Percentiles rank a stretch among this genome's conserved stretches.
Conservation (phyloP, 92 coral and sea anemone species). For the Bergia puertoricense region DNA sequence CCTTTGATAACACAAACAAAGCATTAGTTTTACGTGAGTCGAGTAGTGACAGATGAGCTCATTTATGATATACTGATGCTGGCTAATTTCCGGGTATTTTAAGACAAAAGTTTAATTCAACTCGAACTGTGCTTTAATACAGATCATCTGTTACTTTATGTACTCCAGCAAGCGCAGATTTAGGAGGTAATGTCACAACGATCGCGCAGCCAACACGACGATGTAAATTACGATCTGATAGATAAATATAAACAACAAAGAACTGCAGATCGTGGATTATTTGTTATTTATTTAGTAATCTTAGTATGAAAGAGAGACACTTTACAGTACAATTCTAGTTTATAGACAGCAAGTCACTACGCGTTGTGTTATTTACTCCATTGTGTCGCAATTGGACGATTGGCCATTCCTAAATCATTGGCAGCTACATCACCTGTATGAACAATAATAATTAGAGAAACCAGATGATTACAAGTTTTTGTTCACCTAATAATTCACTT, state of each 20-base stretch:
- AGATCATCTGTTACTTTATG: background rate
- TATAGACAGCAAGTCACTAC: background rate
- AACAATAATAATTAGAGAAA: no score
- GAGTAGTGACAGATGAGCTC: background rate
- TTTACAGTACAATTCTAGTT: background rate
- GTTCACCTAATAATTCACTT: no score
- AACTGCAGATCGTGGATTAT: background rate
- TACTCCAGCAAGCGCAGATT: no score
- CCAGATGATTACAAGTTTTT: no score
- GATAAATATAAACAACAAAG: background rate
- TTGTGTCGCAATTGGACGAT: no score
- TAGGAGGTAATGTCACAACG: background rate
- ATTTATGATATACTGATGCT: background rate
- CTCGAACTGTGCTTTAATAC: no score
- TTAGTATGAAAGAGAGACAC: no score
- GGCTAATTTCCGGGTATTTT: background rate
- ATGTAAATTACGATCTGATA: background rate
- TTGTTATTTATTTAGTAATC: background rate
- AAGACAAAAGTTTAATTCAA: background rate
- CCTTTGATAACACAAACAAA: background rate
- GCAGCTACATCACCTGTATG: no score
- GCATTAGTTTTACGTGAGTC: background rate
- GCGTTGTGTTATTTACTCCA: background rate
- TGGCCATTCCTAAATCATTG: no score
- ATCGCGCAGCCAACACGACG: background rate